These are phyloP conservation scores for Hypothenemus hampei DNA, from an alignment of 1,140 invertebrate species.

Conservation along the genomic window DNA sequence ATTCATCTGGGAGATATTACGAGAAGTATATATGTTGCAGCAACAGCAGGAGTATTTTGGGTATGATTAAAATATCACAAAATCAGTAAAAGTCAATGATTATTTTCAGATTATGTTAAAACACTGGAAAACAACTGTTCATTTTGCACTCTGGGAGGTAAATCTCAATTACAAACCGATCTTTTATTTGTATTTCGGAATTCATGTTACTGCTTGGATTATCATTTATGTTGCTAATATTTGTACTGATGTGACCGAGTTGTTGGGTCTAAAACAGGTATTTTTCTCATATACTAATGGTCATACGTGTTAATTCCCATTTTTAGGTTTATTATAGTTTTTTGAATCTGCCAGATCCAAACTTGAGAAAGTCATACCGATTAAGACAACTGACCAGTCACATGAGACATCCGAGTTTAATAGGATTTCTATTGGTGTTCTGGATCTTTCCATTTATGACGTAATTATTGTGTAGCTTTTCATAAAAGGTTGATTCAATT, in stretches of 20 bases:
- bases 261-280: conserved; percentile 57
- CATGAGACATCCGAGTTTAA: conserved; percentile 55
- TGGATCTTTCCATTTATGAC: conserved; percentile 54
- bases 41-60: conserved; percentile 32
- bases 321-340: conserved; percentile 47
- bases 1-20: conserved; percentile 33
- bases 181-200: conserved; percentile 47
- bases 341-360: conserved; percentile 45
- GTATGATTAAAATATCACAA: conserved; percentile 26
- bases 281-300: neutral
- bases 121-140: conserved; percentile 34
- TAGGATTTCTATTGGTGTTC: conserved; percentile 50
- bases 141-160: conserved; percentile 37
- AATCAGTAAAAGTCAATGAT: neutral
- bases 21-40: conserved; percentile 40
- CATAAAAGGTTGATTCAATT: too few species aligned
- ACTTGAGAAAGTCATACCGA: conserved; percentile 47
- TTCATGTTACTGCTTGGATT: conserved; percentile 54
- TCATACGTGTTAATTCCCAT: neutral
- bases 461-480: too few species aligned
- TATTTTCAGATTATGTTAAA: conserved; percentile 32
- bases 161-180: conserved; percentile 37
- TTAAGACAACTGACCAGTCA: conserved; percentile 47
- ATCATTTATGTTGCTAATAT: conserved; percentile 58
- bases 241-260: conserved; percentile 57